Evolutionary conservation across 92 coral and sea anemone species (phyloP), one percentile per base, ranked within the genome.

Genomic region (Nematostella vectensis): DNA sequence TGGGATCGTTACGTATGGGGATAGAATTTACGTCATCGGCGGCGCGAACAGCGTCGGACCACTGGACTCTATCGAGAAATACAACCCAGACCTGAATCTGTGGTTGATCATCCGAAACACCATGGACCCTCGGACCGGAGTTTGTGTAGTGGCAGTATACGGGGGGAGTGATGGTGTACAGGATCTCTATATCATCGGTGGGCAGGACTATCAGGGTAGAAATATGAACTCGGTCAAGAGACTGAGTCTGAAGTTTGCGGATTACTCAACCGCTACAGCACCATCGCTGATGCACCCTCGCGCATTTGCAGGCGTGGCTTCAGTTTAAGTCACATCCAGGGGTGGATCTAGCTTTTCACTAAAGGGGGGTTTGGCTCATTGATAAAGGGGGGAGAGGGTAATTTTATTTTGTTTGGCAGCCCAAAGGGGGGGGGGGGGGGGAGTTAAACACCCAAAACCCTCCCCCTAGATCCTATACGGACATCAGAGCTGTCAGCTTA

Each of bases 51-150:
- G 81, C 37, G 72, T 78, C 12, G 98, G 96, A n/a, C 80, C 82
- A 13, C 44, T 91, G 61, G 95, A 91, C 64, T 91, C 98, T 3
- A 82, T 91, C 25, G 98, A 91, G 79, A 82, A 86, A 44, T 82
- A 86, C 61, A 88, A 91, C 33, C 98, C 98, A 12, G 87, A 78
- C 27, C 65, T 87, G 65, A 86, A 91, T 50, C 88, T 86, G 0
- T 91, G 98, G 98, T 50, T 88, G 29, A 74, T 91, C 20, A 84
- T 91, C 57, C 89, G 98, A n/a, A 91, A 91, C 38, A 81, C 96
- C 0, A 75, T 91, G 83, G 95, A 75, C 50, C 98, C 98, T 1
- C 78, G 98, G 36, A 81, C 88, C 27, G 98, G 98, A 1, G 93
- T 87, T 0, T 63, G 82, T 3, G 78, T 81, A 0, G 85, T 87